Evolutionary conservation across 2,113 vertebrate genomes (phyloP), one percentile per base, ranked within the genome.

Genomic region (Plestiodon gilberti): DNA sequence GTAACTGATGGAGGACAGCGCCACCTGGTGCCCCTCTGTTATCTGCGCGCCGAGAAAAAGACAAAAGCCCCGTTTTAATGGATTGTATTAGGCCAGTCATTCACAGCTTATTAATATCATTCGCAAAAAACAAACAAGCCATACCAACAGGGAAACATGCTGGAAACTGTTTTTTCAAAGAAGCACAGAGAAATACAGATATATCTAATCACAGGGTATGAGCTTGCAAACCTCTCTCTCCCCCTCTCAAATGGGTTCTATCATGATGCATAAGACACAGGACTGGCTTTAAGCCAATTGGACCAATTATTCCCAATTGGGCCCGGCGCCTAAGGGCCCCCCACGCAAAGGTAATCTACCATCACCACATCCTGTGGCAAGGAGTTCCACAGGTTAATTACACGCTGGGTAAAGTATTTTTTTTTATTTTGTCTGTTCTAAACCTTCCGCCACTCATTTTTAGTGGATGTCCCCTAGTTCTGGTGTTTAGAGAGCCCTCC

Each of bases 1-100:
- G 76, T 99, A 99, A 92, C 97, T 98, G 90, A 99, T 98, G 96
- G 98, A 97, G 67, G 98, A 98, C 65, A 99, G 98, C 82, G 98
- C 99, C 98, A 99, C 96, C 98, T 96, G 96, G 97, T 99, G 98
- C 95, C 93, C 96, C 0, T 25, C 93, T 0, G 96, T 82, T 78
- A 99, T 96, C 99, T 99, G 96, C 83, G 89, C 62, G 84, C 25
- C n/a, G 20, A 82, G 80, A 57, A 89, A 85, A 94, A 28, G 59
- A 62, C 2, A 52, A 6, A 76, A 55, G 67, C 0, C 3, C 10
- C 33, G 43, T 23, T 17, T 73, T 28, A 40, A 43, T 30, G 33
- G 30, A 33, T 78, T 35, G 11, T 5, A 6, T 33, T 48, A 43
- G 10, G 4, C 73, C 40, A 28, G 40, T 28, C 40, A 52, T 25